phyloP scores from a whole-genome alignment of 2,113 vertebrate genomes.

The Lophochroa leadbeateri region DNA sequence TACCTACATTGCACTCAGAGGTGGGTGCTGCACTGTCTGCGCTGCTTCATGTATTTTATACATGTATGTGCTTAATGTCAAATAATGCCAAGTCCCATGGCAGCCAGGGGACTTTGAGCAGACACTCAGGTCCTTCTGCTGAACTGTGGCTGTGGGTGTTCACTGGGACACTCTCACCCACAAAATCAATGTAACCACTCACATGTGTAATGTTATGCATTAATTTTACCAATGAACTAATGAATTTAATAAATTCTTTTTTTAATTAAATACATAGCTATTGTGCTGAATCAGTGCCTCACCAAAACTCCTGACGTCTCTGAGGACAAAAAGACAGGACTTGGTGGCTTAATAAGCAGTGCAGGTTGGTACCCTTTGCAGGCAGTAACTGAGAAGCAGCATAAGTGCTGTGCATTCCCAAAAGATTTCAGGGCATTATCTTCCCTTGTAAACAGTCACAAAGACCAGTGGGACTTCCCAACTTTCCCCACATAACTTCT shows the following conservation, averaged over 20 bases:
- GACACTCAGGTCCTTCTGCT: neutral
- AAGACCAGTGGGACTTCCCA: neutral
- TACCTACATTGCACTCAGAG: neutral
- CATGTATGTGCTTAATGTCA: neutral
- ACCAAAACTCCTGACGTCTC: neutral
- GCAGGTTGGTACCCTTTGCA: neutral
- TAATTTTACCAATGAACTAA: neutral
- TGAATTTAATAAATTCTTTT: neutral
- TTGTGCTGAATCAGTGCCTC: neutral
- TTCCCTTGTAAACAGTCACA: neutral
- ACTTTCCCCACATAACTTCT: neutral
- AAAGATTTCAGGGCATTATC: neutral
- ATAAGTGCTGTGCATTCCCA: fast-evolving
- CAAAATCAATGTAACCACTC: neutral
- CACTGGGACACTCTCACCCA: neutral
- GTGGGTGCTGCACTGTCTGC: neutral
- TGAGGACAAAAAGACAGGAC: neutral
- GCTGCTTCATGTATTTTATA: neutral
- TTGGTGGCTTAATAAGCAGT: neutral
- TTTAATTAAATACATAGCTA: neutral
- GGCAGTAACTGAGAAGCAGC: neutral
- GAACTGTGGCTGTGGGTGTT: neutral
- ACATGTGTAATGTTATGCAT: neutral
- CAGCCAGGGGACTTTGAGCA: neutral
- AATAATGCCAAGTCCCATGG: neutral